phyloP scores from a whole-genome alignment of 2,888 invertebrate genomes.

The Polymixis flavicincta region DNA sequence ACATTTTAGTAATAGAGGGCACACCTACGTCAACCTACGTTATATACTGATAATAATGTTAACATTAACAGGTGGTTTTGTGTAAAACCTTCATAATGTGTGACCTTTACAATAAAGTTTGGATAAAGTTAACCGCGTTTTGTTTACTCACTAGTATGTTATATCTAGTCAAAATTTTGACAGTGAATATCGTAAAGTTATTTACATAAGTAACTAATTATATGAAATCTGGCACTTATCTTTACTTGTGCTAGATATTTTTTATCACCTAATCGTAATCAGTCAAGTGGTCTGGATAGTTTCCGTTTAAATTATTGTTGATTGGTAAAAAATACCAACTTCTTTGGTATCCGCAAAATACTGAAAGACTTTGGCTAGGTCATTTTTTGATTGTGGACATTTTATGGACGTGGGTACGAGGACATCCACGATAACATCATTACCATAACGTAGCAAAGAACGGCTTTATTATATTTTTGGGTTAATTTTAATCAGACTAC shows the following conservation, averaged over 20 bases:
- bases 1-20: conserved; percentile 32
- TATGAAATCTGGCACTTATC: background rate
- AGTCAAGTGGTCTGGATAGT: conserved; percentile 5
- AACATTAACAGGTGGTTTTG: conserved; percentile 26
- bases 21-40: conserved; percentile 25
- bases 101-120: conserved; percentile 21
- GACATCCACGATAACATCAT: too few relatives aligned
- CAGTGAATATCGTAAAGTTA: background rate
- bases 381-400: background rate
- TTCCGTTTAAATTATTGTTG: background rate
- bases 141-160: background rate
- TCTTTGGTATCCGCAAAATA: background rate
- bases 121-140: background rate
- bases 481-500: too few relatives aligned
- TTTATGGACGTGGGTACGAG: too few relatives aligned
- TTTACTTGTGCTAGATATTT: background rate
- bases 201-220: background rate
- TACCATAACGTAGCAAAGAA: too few relatives aligned
- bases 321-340: background rate
- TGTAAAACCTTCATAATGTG: conserved; percentile 17
- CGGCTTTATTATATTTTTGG: too few relatives aligned
- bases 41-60: conserved; percentile 33
- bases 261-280: background rate
- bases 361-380: too few relatives aligned
- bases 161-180: background rate